A percentile compares a stretch with the other conserved stretches of the same genome.
phyloP scores from a whole-genome alignment of 2,113 vertebrate genomes.

The Catharus minimus region DNA sequence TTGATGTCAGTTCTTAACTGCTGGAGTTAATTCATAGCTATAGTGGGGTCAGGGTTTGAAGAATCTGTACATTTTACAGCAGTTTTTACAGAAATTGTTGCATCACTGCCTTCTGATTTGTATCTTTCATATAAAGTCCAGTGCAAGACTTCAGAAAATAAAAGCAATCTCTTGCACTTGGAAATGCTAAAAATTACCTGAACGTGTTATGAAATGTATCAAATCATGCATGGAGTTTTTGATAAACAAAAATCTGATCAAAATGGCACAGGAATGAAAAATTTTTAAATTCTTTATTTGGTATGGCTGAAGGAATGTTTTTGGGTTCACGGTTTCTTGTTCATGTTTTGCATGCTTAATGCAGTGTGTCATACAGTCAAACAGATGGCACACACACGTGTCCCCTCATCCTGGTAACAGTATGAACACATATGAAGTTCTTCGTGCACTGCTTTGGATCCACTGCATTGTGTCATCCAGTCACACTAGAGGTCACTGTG shows the following conservation, averaged over 20 bases:
- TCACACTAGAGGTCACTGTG: slow-evolving; percentile 54
- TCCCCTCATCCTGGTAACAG: neutral
- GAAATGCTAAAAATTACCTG: neutral
- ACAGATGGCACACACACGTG: neutral
- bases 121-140: neutral
- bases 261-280: neutral
- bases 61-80: neutral
- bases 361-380: neutral
- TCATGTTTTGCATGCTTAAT: neutral
- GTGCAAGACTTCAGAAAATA: neutral
- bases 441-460: fast-evolving
- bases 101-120: neutral
- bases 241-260: neutral
- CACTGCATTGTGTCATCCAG: neutral
- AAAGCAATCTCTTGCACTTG: neutral
- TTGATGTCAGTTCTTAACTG: neutral
- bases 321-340: neutral
- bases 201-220: neutral
- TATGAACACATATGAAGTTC: fast-evolving
- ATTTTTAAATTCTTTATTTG: neutral
- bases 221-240: neutral
- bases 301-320: neutral
- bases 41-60: neutral
- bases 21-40: neutral
- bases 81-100: neutral